phyloP scores from a whole-genome alignment of 2,113 vertebrate genomes.

The Cyanoramphus novaezelandiae region DNA sequence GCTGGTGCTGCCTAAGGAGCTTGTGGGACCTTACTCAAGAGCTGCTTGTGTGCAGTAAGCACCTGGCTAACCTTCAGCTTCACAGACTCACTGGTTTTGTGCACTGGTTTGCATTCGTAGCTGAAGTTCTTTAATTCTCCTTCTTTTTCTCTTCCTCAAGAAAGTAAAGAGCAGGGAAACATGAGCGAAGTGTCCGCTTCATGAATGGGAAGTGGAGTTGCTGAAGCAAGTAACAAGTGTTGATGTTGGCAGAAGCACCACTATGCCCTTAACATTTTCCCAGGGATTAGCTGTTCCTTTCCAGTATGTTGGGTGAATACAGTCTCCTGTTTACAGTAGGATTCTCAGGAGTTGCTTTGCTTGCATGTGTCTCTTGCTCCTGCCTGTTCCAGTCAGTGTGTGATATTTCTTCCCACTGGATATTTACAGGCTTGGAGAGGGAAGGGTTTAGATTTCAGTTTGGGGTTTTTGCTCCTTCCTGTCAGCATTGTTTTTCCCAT shows the following conservation, averaged over 20 bases:
- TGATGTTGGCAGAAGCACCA: not conserved
- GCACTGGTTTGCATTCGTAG: not conserved
- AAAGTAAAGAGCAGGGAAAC: conserved; percentile 17
- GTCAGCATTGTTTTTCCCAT: not conserved
- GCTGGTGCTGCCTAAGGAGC: not conserved
- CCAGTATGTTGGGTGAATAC: not conserved
- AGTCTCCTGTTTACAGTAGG: not conserved
- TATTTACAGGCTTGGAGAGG: not conserved
- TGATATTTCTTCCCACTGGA: not conserved
- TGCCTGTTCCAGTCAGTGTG: not conserved
- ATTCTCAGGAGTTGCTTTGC: not conserved
- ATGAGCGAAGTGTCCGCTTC: not conserved
- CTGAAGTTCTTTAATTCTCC: accelerated
- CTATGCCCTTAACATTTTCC: conserved; percentile 16
- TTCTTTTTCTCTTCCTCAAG: accelerated
- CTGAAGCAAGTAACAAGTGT: not conserved
- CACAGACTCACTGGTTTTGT: not conserved
- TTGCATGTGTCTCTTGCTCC: not conserved
- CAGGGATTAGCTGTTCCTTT: conserved; percentile 51
- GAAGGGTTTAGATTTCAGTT: not conserved
- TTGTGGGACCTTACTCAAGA: not conserved
- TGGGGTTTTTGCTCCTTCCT: not conserved
- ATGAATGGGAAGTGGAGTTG: not conserved
- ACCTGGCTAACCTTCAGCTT: not conserved
- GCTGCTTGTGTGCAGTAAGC: not conserved